Evolutionary conservation across 1,140 invertebrate genomes (phyloP).

Genomic region (Hermatobates lingyangjiaoensis): DNA sequence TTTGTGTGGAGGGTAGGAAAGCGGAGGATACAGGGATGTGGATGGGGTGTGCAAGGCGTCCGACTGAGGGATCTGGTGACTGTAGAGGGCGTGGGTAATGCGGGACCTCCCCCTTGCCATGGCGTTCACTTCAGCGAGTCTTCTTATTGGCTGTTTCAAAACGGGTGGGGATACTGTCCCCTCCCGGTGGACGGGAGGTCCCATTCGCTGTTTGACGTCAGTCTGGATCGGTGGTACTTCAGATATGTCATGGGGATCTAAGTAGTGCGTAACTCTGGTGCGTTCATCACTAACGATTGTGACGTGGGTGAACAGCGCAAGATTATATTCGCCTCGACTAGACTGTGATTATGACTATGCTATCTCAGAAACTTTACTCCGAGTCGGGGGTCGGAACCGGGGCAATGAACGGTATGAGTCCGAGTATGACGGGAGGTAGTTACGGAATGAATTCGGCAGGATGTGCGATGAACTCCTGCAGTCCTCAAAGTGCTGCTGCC

Average conservation of each 20-base stretch:
- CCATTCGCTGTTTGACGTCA: constrained; percentile 15
- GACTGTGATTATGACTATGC: constrained; percentile 18
- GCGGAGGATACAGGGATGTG: no score
- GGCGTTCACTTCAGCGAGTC: constrained; percentile 3
- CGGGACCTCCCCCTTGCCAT: constrained; percentile 4
- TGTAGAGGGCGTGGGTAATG: not conserved
- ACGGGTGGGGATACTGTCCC: not conserved
- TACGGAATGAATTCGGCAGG: constrained; percentile 63
- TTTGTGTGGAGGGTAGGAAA: no score
- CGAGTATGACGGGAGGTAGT: constrained; percentile 31
- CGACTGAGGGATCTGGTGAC: no score
- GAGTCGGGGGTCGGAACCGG: constrained; percentile 26
- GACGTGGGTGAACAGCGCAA: constrained; percentile 15
- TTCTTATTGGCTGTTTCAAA: not conserved
- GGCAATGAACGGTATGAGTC: constrained; percentile 36
- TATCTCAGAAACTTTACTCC: constrained; percentile 31
- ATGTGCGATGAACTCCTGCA: constrained; percentile 40
- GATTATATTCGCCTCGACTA: constrained; percentile 8
- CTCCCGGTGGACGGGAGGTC: constrained; percentile 7
- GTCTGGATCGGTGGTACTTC: constrained; percentile 20
- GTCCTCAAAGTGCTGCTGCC: constrained; percentile 33
- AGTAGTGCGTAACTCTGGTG: constrained; percentile 19
- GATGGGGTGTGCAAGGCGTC: no score
- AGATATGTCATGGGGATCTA: constrained; percentile 21
- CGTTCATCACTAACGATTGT: constrained; percentile 14